Conservation (phyloP, 2,113 vertebrate species). For the Murina feae region DNA sequence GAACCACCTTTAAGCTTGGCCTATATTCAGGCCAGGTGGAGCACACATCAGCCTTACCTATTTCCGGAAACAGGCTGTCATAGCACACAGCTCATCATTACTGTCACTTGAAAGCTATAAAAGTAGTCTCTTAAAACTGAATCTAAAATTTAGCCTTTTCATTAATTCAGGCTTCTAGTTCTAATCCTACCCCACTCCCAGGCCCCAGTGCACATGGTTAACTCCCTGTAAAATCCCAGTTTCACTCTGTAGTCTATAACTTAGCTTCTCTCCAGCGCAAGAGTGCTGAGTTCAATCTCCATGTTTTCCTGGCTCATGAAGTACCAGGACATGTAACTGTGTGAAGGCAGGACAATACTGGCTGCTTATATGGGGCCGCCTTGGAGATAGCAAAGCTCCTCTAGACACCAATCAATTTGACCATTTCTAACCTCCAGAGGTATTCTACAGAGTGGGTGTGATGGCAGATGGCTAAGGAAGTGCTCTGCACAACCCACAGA, state of each 20-base stretch:
- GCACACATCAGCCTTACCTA: neutral
- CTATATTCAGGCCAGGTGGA: neutral
- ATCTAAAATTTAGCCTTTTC: neutral
- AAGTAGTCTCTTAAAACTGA: neutral
- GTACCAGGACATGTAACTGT: neutral
- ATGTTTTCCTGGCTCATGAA: neutral
- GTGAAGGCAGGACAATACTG: neutral
- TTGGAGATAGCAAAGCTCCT: neutral
- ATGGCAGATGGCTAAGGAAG: neutral
- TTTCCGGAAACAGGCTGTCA: neutral
- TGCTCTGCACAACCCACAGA: neutral
- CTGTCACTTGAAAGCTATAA: slow-evolving; percentile 26
- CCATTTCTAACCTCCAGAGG: neutral
- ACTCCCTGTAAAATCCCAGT: neutral
- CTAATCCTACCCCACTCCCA: neutral
- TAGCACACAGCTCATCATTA: neutral
- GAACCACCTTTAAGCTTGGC: neutral
- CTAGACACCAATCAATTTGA: neutral
- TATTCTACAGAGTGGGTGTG: neutral
- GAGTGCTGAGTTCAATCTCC: neutral
- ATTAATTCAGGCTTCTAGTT: neutral
- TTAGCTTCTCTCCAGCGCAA: neutral
- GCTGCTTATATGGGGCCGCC: neutral
- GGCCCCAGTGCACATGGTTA: neutral
- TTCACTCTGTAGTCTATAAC: neutral